These are phyloP conservation scores for Peromyscus polionotus DNA, from an alignment of 2,113 vertebrate genomes.

Conservation along the genomic window DNA sequence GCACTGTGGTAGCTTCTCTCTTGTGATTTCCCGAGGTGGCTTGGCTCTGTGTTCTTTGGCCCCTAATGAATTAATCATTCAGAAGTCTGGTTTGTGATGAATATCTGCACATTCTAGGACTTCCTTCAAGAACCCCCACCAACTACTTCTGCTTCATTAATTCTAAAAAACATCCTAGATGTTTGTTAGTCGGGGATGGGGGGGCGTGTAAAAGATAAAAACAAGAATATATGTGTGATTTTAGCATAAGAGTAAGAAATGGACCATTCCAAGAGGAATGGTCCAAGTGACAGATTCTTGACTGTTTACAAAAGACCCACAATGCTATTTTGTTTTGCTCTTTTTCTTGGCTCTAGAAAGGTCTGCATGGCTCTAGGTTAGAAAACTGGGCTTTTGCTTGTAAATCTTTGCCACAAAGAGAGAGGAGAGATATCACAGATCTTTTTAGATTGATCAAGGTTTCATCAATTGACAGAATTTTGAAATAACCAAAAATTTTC, in stretches of 20 bases:
- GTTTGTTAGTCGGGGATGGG: background rate
- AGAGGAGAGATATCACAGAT: background rate
- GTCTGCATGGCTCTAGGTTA: background rate
- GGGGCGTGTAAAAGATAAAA: background rate
- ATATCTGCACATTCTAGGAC: background rate
- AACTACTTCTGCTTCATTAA: constrained; percentile 32
- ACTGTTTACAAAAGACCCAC: background rate
- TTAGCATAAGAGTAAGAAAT: background rate
- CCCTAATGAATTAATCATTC: constrained; percentile 4
- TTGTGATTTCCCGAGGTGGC: constrained; percentile 24
- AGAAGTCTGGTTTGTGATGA: constrained; percentile 2
- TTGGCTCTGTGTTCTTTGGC: constrained; percentile 53
- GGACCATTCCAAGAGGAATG: constrained; percentile 22
- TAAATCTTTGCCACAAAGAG: background rate
- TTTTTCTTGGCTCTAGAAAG: constrained; percentile 15
- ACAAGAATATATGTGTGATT: background rate
- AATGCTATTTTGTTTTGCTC: background rate
- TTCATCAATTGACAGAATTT: background rate
- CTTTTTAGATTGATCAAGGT: constrained; percentile 7
- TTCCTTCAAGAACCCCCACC: background rate
- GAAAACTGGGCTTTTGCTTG: background rate
- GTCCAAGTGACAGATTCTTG: background rate
- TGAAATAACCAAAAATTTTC: constrained; percentile 1
- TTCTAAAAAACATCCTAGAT: background rate
- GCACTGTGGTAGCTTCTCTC: background rate